Percentiles rank a stretch among this genome's conserved stretches.
These are phyloP conservation scores for Mesorhabditis sp. DNA, from an alignment of 2,888 invertebrate genomes.

Conservation along the genomic window DNA sequence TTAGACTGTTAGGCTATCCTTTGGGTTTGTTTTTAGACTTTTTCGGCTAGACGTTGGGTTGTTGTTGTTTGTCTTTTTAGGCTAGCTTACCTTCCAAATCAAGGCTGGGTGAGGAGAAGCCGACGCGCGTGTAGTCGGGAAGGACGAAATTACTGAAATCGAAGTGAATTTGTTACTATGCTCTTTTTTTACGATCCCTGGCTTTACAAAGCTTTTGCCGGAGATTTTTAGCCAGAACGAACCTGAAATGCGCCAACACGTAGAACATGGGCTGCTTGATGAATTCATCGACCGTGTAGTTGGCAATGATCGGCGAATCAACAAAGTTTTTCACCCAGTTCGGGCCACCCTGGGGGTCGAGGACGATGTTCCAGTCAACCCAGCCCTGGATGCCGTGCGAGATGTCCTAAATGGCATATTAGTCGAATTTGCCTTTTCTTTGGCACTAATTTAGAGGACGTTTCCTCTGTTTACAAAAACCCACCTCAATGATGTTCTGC, in stretches of 20 bases:
- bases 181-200: no score
- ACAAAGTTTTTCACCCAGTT: constrained; percentile 72
- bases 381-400: constrained; percentile 75
- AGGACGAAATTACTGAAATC: not conserved
- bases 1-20: no score
- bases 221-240: constrained; percentile 2
- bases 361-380: constrained; percentile 82
- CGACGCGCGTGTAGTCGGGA: constrained; percentile 3
- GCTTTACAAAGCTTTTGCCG: no score
- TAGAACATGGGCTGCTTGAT: constrained; percentile 84
- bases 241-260: constrained; percentile 72
- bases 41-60: no score
- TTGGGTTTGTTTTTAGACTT: no score
- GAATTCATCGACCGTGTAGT: constrained; percentile 69
- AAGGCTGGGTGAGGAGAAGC: not conserved
- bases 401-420: constrained; percentile 65
- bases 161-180: not conserved
- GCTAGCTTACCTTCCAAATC: not conserved
- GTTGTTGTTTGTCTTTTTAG: no score
- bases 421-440: not conserved
- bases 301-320: constrained; percentile 74
- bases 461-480: not conserved
- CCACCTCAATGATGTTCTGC: constrained; percentile 54
- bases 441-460: no score
- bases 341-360: constrained; percentile 63